phyloP scores from a whole-genome alignment of 23 tunicate genomes.

The Styela clava region DNA sequence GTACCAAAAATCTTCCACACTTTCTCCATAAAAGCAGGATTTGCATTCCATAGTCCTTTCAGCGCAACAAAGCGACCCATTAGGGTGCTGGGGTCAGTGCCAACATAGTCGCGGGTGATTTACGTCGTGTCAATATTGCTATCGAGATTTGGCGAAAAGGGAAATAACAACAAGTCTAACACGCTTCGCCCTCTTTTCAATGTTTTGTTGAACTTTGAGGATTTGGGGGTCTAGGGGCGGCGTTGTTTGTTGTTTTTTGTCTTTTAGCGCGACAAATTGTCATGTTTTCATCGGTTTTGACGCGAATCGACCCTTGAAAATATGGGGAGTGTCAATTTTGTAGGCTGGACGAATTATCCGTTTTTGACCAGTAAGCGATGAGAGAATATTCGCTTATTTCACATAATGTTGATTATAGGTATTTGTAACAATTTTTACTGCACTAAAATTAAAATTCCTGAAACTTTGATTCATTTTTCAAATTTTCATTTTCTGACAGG shows the following conservation, averaged over 20 bases:
- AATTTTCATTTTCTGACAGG: too few species aligned
- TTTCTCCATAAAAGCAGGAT: neutral
- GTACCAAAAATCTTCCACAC: too few species aligned
- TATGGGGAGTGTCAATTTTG: too few species aligned
- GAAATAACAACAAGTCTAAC: constrained; percentile 11
- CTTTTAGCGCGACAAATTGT: constrained; percentile 29
- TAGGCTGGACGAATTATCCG: too few species aligned
- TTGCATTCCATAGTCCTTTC: neutral
- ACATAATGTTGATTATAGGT: too few species aligned
- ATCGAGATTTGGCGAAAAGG: constrained; percentile 22
- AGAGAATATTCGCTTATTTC: too few species aligned
- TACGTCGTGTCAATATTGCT: constrained; percentile 7
- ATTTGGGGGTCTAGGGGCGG: neutral
- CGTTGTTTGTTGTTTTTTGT: constrained; percentile 26
- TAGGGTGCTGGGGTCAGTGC: constrained; percentile 1
- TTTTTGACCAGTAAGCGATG: too few species aligned
- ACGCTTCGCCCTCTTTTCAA: neutral
- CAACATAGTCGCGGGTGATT: neutral
- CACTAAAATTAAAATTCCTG: too few species aligned
- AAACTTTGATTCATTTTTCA: too few species aligned
- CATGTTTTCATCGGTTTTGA: constrained; percentile 19
- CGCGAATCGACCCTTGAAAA: constrained; percentile 19
- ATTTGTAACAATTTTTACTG: too few species aligned
- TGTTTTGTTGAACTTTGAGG: neutral
- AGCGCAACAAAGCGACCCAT: constrained; percentile 7